phyloP scores from a whole-genome alignment of 1,140 invertebrate genomes.

The Drosophila nannoptera region DNA sequence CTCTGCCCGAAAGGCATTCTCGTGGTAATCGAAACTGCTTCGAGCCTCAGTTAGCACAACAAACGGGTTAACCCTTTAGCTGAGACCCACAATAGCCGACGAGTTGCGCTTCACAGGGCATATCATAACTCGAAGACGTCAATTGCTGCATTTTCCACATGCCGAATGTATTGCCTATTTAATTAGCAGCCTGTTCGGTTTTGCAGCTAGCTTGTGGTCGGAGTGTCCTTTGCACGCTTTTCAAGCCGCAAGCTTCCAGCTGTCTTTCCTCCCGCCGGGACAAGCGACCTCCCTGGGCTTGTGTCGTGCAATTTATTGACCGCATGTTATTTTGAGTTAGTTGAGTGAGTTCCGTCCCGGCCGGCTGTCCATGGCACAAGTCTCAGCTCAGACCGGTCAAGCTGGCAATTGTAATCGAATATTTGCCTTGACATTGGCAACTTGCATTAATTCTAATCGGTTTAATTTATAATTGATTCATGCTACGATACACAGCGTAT shows the following conservation, averaged over 20 bases:
- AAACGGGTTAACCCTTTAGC: too few species aligned
- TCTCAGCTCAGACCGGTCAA: too few species aligned
- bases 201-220: slow-evolving; percentile 4
- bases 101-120: too few species aligned
- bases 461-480: slow-evolving; percentile 52
- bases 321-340: slow-evolving; percentile 43
- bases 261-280: too few species aligned
- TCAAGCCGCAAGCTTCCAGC: neutral
- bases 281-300: too few species aligned
- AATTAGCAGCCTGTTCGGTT: slow-evolving; percentile 40
- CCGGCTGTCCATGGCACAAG: too few species aligned
- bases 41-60: too few species aligned
- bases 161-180: slow-evolving; percentile 43
- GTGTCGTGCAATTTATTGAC: slow-evolving; percentile 43
- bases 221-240: slow-evolving; percentile 28
- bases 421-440: slow-evolving; percentile 33
- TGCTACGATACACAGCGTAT: slow-evolving; percentile 3
- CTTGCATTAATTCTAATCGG: slow-evolving; percentile 30
- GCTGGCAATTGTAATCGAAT: slow-evolving; percentile 41
- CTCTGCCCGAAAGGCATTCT: too few species aligned
- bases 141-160: slow-evolving; percentile 20
- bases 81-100: too few species aligned
- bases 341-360: neutral
- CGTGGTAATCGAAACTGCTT: too few species aligned
- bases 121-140: slow-evolving; percentile 25